Percentiles rank a stretch among this genome's conserved stretches.
phyloP scores from a whole-genome alignment of 2,797 vertebrate species.

The Staurois parvus region DNA sequence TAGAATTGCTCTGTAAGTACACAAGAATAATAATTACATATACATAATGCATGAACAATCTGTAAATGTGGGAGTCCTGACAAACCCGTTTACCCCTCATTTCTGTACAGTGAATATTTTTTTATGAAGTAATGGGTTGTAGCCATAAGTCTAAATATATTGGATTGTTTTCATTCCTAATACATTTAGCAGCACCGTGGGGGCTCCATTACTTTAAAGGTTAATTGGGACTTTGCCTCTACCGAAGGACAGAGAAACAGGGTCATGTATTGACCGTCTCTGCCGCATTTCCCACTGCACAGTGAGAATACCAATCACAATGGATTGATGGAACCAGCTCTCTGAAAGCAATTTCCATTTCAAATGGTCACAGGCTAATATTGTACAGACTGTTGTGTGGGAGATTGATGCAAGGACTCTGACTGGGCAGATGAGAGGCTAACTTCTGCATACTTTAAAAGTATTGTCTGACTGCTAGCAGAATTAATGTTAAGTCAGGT shows the following conservation, averaged over 20 bases:
- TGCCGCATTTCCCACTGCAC: constrained; percentile 42
- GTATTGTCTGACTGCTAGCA: neutral
- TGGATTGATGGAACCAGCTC: constrained; percentile 47
- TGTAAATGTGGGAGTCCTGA: neutral
- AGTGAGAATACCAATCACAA: constrained; percentile 52
- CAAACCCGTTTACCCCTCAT: neutral
- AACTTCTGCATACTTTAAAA: neutral
- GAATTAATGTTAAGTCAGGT: neutral
- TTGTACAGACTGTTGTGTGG: constrained; percentile 15
- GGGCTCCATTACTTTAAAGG: constrained; percentile 24
- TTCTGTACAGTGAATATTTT: neutral
- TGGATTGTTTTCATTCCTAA: neutral
- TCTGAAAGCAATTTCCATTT: constrained; percentile 50
- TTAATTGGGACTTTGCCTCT: constrained; percentile 45
- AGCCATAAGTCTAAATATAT: neutral
- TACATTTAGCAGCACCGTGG: constrained; percentile 9
- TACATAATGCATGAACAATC: neutral
- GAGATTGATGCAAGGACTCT: constrained; percentile 1
- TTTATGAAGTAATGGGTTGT: neutral
- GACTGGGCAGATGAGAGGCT: neutral
- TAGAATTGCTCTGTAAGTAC: neutral
- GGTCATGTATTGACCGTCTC: constrained; percentile 55
- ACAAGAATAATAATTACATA: neutral
- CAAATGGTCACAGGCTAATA: constrained; percentile 29
- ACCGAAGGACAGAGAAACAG: constrained; percentile 29